Evolutionary conservation across 2,797 vertebrate genomes (phyloP).

Genomic region (Picus viridis): DNA sequence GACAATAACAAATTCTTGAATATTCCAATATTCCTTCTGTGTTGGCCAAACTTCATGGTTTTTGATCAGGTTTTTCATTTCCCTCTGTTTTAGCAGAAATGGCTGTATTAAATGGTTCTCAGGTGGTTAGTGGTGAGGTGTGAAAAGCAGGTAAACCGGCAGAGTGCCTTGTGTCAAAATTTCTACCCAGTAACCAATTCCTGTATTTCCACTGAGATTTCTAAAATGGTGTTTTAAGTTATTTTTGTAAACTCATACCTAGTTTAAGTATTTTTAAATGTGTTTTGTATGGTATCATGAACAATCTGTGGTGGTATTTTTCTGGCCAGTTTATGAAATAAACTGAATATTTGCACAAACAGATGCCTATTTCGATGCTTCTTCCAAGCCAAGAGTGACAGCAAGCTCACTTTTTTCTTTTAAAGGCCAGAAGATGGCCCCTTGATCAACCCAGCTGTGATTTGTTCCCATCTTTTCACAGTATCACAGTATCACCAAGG

Average conservation of each 20-base stretch:
- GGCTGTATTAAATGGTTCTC: neutral
- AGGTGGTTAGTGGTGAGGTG: neutral
- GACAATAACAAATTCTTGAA: neutral
- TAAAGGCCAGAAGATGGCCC: neutral
- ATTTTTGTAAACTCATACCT: constrained; percentile 55
- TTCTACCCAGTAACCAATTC: neutral
- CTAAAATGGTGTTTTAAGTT: constrained; percentile 45
- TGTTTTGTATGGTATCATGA: neutral
- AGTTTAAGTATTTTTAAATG: constrained; percentile 54
- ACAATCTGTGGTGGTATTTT: neutral
- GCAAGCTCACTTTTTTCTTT: neutral
- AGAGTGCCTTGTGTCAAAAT: neutral
- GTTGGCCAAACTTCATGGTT: neutral
- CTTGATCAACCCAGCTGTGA: neutral
- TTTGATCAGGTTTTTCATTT: neutral
- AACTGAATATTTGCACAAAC: constrained; percentile 32
- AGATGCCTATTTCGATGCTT: neutral
- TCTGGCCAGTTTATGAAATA: constrained; percentile 46
- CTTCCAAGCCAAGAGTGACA: neutral
- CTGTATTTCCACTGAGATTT: constrained; percentile 43
- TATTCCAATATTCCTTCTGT: neutral
- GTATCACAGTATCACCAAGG: too few relatives aligned
- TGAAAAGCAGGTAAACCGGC: neutral
- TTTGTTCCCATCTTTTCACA: neutral
- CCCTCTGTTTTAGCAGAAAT: neutral